These are phyloP conservation scores for Ciconia boyciana DNA, from an alignment of 2,113 vertebrate genomes.

Conservation along the genomic window DNA sequence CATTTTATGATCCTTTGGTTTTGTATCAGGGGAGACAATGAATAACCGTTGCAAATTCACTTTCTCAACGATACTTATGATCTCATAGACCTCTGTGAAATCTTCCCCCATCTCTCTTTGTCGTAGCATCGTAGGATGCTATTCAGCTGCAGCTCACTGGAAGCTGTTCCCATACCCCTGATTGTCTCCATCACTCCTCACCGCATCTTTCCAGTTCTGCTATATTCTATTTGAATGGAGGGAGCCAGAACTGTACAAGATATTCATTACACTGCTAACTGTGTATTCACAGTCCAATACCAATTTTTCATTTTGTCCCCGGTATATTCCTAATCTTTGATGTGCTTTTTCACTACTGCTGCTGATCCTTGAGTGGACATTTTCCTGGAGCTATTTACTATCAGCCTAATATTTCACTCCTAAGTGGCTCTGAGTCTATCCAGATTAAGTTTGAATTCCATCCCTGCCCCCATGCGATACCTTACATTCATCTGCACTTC, in stretches of 20 bases:
- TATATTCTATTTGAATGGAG: not conserved
- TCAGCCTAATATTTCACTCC: not conserved
- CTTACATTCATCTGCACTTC: not conserved
- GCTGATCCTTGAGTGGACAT: not conserved
- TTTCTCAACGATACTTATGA: not conserved
- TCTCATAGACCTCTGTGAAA: not conserved
- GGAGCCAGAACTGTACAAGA: rapidly evolving
- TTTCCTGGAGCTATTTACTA: not conserved
- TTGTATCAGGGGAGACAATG: not conserved
- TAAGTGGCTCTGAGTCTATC: not conserved
- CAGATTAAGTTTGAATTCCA: not conserved
- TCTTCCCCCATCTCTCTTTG: not conserved
- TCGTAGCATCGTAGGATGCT: not conserved
- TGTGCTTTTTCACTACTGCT: not conserved
- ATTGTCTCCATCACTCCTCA: not conserved
- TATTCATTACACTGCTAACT: not conserved
- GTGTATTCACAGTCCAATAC: not conserved
- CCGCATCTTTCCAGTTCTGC: not conserved
- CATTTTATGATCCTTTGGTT: not conserved
- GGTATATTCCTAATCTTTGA: not conserved
- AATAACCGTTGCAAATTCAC: not conserved
- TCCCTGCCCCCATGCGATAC: not conserved
- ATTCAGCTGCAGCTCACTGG: not conserved
- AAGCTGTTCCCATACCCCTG: not conserved
- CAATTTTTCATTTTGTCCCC: not conserved